These are phyloP conservation scores for Melanargia galathea DNA, from an alignment of 2,888 invertebrate species.

Conservation along the genomic window DNA sequence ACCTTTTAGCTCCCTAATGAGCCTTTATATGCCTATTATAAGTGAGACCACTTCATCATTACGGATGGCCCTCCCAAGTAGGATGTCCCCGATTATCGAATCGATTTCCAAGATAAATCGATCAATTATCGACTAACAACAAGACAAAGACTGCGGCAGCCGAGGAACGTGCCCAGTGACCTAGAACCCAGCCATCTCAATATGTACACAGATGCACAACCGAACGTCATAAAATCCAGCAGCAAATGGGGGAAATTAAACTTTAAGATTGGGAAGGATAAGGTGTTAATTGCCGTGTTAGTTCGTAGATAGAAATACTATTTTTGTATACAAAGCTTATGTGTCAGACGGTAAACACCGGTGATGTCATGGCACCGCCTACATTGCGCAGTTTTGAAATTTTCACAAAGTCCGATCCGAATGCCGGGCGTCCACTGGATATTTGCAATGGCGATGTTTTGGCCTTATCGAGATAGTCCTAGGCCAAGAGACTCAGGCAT, in stretches of 20 bases:
- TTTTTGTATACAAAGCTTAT: slow-evolving; percentile 41
- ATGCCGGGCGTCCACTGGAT: not conserved
- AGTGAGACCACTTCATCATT: not conserved
- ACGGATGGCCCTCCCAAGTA: not conserved
- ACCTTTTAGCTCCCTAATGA: too few species aligned
- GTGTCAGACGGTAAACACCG: slow-evolving; percentile 53
- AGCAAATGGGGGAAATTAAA: slow-evolving; percentile 16
- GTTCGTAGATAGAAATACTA: slow-evolving; percentile 23
- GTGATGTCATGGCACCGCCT: slow-evolving; percentile 69
- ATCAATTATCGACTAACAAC: slow-evolving; percentile 35
- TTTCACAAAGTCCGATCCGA: slow-evolving; percentile 30
- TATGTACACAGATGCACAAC: slow-evolving; percentile 49
- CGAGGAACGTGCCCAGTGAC: slow-evolving; percentile 58
- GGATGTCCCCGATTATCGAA: slow-evolving; percentile 12
- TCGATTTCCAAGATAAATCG: slow-evolving; percentile 26
- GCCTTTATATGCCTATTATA: too few species aligned
- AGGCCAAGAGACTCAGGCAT: not conserved
- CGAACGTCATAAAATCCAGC: slow-evolving; percentile 19
- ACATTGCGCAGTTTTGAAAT: slow-evolving; percentile 46
- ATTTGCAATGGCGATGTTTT: not conserved
- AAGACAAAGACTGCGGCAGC: slow-evolving; percentile 37
- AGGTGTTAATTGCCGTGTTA: slow-evolving; percentile 29
- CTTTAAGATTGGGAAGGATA: slow-evolving; percentile 19
- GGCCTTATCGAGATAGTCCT: not conserved
- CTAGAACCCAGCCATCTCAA: slow-evolving; percentile 60